A percentile compares a stretch with the other conserved stretches of the same genome.
Conservation (phyloP, 2,797 vertebrate genomes). For the Sebastes kiyomatsui region DNA sequence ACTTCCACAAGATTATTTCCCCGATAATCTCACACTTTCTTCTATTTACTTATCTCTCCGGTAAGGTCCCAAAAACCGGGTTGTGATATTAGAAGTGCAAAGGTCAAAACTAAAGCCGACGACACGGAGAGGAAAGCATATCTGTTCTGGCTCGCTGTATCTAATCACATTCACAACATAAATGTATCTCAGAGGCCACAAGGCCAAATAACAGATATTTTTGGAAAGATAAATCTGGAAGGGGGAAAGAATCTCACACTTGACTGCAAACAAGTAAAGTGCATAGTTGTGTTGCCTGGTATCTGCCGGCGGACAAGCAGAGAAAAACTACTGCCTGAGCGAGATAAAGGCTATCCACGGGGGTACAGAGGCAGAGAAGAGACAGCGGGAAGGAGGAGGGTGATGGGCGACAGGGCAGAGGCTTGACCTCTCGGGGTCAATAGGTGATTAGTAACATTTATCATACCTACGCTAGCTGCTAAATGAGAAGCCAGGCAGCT, state of each 20-base stretch:
- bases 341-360: conserved; percentile 63
- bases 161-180: conserved; percentile 56
- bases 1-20: conserved; percentile 62
- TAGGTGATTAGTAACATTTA: conserved; percentile 81
- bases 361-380: conserved; percentile 44
- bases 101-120: conserved; percentile 63
- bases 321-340: conserved; percentile 25
- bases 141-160: conserved; percentile 41
- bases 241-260: conserved; percentile 43
- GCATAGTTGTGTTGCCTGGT: conserved; percentile 36
- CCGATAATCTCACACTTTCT: conserved; percentile 61
- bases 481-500: conserved; percentile 65
- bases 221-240: conserved; percentile 43
- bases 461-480: conserved; percentile 72
- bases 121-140: conserved; percentile 34
- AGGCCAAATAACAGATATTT: conserved; percentile 48
- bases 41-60: conserved; percentile 67
- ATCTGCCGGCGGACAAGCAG: conserved; percentile 32
- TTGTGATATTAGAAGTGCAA: conserved; percentile 38
- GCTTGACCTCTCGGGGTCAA: conserved; percentile 74
- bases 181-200: conserved; percentile 41
- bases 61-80: conserved; percentile 41
- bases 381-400: conserved; percentile 54
- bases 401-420: conserved; percentile 67
- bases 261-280: conserved; percentile 52